Evolutionary conservation across 2,113 vertebrate species (phyloP).

Genomic region (Rhynchomys soricoides): DNA sequence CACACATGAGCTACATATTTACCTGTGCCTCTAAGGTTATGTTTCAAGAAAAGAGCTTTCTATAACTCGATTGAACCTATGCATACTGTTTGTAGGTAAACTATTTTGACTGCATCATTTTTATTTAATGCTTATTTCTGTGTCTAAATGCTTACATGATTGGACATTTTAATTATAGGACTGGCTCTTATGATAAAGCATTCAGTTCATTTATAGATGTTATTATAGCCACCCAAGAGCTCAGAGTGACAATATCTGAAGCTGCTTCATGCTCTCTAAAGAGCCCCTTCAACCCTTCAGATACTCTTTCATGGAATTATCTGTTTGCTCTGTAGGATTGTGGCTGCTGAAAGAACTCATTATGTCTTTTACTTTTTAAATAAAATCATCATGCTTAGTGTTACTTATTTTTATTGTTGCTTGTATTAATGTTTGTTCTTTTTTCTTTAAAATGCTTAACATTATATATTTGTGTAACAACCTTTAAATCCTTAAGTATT

Average conservation of each 20-base stretch:
- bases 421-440: neutral
- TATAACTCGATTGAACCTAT: neutral
- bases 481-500: neutral
- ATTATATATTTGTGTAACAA: neutral
- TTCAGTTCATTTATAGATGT: neutral
- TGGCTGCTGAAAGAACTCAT: neutral
- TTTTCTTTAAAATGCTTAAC: neutral
- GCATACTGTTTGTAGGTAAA: neutral
- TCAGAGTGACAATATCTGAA: neutral
- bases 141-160: neutral
- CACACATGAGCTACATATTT: neutral
- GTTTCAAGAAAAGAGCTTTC: neutral
- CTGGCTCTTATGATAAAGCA: neutral
- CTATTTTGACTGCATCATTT: neutral
- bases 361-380: neutral
- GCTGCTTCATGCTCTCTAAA: neutral
- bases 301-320: neutral
- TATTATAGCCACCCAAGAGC: neutral
- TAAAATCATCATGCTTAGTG: neutral
- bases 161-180: neutral
- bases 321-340: neutral
- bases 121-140: neutral
- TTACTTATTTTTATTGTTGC: slow-evolving; percentile 8
- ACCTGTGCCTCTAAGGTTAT: neutral
- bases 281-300: neutral